These are phyloP conservation scores for Chrysomallon squamiferum DNA, from an alignment of 1,140 invertebrate genomes.

Conservation along the genomic window DNA sequence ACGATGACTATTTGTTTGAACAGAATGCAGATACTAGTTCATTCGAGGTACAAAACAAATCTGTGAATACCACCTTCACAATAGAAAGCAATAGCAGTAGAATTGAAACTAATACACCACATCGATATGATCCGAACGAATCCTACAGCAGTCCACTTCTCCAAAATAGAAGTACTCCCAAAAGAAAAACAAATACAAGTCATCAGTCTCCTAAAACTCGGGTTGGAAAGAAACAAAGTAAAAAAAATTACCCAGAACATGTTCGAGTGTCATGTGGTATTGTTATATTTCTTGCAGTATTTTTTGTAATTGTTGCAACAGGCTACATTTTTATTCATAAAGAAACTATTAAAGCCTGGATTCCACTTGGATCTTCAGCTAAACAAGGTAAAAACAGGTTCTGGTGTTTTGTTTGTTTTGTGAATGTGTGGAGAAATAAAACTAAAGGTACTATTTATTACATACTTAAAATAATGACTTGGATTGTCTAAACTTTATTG, in stretches of 20 bases:
- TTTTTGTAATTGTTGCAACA: constrained; percentile 2
- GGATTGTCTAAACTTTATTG: too few relatives aligned
- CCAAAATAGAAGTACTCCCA: constrained; percentile 3
- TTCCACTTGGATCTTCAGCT: constrained; percentile 1
- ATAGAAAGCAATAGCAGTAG: constrained; percentile 6
- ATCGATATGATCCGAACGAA: not conserved
- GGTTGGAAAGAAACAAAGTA: constrained; percentile 12
- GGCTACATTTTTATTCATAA: constrained; percentile 10
- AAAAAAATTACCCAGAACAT: constrained; percentile 6
- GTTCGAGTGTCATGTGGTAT: too few relatives aligned
- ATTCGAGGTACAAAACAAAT: constrained; percentile 49
- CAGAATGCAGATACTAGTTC: constrained; percentile 38
- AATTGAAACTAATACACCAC: not conserved
- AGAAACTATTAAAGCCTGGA: not conserved
- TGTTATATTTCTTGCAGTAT: not conserved
- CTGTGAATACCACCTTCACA: constrained; percentile 45
- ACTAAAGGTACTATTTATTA: too few relatives aligned
- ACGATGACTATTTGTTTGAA: constrained; percentile 27
- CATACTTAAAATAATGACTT: too few relatives aligned
- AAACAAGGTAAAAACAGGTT: constrained; percentile 6
- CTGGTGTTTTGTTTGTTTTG: too few relatives aligned
- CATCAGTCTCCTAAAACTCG: constrained; percentile 4
- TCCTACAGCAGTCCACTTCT: constrained; percentile 4
- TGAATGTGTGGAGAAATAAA: too few relatives aligned
- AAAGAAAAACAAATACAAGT: constrained; percentile 11